These are phyloP conservation scores for Ornithoptera alexandrae DNA, from an alignment of 2,888 invertebrate species.

Conservation along the genomic window DNA sequence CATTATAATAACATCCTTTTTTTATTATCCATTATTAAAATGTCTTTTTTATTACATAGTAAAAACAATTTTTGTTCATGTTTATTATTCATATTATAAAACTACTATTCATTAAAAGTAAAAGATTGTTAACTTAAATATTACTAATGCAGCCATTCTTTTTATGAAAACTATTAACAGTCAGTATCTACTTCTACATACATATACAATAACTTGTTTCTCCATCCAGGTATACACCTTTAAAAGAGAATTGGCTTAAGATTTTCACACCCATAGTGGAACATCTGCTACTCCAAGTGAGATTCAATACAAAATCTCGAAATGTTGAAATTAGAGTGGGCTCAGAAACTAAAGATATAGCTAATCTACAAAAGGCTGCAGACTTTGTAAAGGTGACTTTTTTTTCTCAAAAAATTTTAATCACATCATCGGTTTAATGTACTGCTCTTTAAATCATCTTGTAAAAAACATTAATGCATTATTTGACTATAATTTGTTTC, in stretches of 20 bases:
- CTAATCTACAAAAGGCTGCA: slow-evolving; percentile 96
- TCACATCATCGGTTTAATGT: no score
- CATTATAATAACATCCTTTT: no score
- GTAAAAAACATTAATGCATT: no score
- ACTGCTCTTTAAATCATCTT: no score
- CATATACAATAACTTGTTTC: neutral
- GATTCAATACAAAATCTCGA: slow-evolving; percentile 94
- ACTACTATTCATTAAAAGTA: no score
- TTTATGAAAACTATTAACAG: neutral
- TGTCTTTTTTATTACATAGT: no score
- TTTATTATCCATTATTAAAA: no score
- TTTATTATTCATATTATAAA: no score
- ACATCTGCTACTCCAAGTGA: slow-evolving; percentile 94
- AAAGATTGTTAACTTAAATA: no score
- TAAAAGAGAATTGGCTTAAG: slow-evolving; percentile 98
- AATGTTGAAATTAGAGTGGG: slow-evolving; percentile 92
- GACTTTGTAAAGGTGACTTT: slow-evolving; percentile 92
- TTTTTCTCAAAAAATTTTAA: slow-evolving; percentile 2
- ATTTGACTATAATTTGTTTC: no score
- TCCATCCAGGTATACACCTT: slow-evolving; percentile 87
- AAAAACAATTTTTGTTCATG: no score
- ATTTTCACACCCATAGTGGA: slow-evolving; percentile 98
- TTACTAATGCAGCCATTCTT: no score
- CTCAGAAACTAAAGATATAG: slow-evolving; percentile 89
- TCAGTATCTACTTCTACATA: neutral